Evolutionary conservation across 1,140 invertebrate species (phyloP).

Genomic region (Penaeus japonicus): DNA sequence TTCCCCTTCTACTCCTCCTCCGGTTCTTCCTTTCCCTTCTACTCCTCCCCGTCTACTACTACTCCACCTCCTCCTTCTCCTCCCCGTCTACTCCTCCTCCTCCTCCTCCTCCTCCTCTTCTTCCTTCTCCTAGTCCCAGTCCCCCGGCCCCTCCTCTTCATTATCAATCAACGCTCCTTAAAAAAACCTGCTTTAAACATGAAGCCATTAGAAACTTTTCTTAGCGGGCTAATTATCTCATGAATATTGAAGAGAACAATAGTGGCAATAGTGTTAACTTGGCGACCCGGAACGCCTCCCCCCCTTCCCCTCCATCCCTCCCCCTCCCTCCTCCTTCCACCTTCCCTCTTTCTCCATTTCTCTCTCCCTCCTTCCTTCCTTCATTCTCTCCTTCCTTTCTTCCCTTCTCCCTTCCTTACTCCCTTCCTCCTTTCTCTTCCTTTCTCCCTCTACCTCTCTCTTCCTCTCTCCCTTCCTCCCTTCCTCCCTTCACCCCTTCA

Average conservation of each 20-base stretch:
- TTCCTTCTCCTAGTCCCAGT: too few relatives aligned
- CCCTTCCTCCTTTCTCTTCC: neutral
- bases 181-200: slow-evolving; percentile 38
- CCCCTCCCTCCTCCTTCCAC: neutral
- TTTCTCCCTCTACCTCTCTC: neutral
- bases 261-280: neutral
- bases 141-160: slow-evolving; percentile 6
- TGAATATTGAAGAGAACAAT: slow-evolving; percentile 31
- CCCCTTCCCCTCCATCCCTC: neutral
- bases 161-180: slow-evolving; percentile 26
- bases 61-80: neutral
- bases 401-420: neutral
- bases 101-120: neutral
- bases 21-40: too few relatives aligned
- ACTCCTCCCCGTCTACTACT: neutral
- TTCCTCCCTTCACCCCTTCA: too few relatives aligned
- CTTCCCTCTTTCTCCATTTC: neutral
- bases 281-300: neutral
- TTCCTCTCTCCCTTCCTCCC: neutral
- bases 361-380: neutral
- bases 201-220: slow-evolving; percentile 52
- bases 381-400: neutral
- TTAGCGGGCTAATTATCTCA: slow-evolving; percentile 43
- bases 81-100: neutral
- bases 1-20: too few relatives aligned